phyloP scores from a whole-genome alignment of 2,797 vertebrate genomes.

The Mergus octosetaceus region DNA sequence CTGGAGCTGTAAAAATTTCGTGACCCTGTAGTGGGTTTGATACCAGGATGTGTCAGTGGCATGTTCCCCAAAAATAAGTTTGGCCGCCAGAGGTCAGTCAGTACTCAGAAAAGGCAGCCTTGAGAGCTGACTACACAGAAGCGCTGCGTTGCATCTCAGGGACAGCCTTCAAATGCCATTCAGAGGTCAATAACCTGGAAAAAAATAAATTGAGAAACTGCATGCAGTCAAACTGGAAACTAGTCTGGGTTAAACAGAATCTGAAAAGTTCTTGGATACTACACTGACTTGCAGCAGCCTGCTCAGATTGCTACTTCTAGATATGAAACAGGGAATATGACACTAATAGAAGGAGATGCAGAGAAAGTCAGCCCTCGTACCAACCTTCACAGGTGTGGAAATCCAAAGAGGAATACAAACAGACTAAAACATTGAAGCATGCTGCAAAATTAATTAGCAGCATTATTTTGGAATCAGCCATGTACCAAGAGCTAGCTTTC shows the following conservation, averaged over 20 bases:
- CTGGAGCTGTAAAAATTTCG: not conserved
- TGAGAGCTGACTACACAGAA: fast-evolving
- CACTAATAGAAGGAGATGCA: not conserved
- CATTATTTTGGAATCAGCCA: not conserved
- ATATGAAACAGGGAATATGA: not conserved
- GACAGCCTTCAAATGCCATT: not conserved
- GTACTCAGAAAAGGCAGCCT: not conserved
- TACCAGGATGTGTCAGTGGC: not conserved
- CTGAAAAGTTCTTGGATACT: not conserved
- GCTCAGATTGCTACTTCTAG: not conserved
- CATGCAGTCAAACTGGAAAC: not conserved
- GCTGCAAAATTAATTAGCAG: not conserved
- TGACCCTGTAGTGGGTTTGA: not conserved
- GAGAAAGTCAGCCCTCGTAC: not conserved
- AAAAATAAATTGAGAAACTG: not conserved
- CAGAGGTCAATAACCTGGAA: fast-evolving
- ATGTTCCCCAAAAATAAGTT: not conserved
- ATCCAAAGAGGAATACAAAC: not conserved
- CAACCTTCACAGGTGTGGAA: not conserved
- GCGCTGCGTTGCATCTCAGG: fast-evolving
- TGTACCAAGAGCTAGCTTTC: not conserved
- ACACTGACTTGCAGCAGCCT: not conserved
- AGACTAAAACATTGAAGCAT: not conserved
- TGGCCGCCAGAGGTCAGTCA: slow-evolving; percentile 45
- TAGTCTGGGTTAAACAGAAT: not conserved